Conservation (phyloP, 2,888 invertebrate species). For the Ophraella communa region DNA sequence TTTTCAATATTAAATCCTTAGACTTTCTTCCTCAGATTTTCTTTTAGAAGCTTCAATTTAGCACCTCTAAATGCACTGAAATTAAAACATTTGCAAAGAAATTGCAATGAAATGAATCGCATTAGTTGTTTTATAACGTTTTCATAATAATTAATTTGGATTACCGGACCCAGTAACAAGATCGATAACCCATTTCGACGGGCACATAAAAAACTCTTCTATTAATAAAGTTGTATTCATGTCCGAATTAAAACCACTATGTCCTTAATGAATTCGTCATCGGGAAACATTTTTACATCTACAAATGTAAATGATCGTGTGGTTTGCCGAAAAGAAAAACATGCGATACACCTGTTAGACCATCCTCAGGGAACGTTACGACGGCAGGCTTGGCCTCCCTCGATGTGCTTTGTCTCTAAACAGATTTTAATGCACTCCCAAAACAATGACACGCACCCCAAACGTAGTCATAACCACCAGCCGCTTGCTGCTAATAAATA, state of each 20-base stretch:
- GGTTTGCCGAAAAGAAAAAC: constrained; percentile 42
- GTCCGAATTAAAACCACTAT: not conserved
- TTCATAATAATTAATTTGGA: too few species aligned
- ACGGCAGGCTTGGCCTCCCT: constrained; percentile 46
- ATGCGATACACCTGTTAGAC: constrained; percentile 61
- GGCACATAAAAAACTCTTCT: not conserved
- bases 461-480: constrained; percentile 50
- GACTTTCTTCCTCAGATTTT: too few species aligned
- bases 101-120: too few species aligned
- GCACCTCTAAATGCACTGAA: too few species aligned
- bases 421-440: constrained; percentile 64
- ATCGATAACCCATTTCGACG: not conserved
- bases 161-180: too few species aligned
- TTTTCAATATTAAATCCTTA: too few species aligned
- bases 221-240: not conserved
- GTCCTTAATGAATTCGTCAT: constrained; percentile 29
- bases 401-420: constrained; percentile 57
- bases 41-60: too few species aligned
- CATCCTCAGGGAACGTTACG: constrained; percentile 54
- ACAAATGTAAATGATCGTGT: constrained; percentile 35
- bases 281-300: constrained; percentile 18
- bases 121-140: too few species aligned
- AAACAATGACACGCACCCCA: constrained; percentile 57
- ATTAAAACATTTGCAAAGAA: too few species aligned
- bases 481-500: constrained; percentile 52